Evolutionary conservation across 2,888 invertebrate species (phyloP).

Genomic region (Cantharis rufa): DNA sequence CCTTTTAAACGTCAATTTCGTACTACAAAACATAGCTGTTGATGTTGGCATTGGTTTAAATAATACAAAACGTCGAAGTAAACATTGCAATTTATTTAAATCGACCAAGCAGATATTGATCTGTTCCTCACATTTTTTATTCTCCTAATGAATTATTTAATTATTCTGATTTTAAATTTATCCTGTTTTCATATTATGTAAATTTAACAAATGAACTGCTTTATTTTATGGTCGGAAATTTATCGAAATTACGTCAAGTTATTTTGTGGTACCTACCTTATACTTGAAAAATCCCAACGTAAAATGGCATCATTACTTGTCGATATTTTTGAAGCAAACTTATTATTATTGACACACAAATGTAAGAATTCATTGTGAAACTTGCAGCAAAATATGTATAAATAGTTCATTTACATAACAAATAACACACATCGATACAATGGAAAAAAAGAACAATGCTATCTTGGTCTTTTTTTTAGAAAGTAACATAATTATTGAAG

Average conservation of each 20-base stretch:
- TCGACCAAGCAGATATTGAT: neutral
- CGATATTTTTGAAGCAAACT: neutral
- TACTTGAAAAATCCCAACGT: constrained; percentile 2
- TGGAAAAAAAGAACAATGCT: constrained; percentile 27
- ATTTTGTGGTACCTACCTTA: neutral
- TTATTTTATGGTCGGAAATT: neutral
- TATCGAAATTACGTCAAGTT: neutral
- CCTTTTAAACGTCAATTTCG: neutral
- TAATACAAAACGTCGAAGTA: neutral
- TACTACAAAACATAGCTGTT: neutral
- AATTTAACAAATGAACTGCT: neutral
- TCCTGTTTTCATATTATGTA: neutral
- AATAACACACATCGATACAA: constrained; percentile 26
- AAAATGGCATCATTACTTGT: constrained; percentile 7
- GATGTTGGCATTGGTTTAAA: neutral
- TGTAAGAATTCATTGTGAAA: constrained; percentile 23
- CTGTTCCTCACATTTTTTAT: neutral
- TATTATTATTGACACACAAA: constrained; percentile 13
- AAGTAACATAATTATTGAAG: neutral
- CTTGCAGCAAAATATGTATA: constrained; percentile 20
- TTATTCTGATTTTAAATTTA: neutral
- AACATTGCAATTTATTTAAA: neutral
- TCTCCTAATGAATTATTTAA: neutral
- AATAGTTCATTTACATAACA: constrained; percentile 29
- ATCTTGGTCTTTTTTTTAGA: constrained; percentile 19